phyloP scores from a whole-genome alignment of 2,797 vertebrate species.

The Nasua narica region DNA sequence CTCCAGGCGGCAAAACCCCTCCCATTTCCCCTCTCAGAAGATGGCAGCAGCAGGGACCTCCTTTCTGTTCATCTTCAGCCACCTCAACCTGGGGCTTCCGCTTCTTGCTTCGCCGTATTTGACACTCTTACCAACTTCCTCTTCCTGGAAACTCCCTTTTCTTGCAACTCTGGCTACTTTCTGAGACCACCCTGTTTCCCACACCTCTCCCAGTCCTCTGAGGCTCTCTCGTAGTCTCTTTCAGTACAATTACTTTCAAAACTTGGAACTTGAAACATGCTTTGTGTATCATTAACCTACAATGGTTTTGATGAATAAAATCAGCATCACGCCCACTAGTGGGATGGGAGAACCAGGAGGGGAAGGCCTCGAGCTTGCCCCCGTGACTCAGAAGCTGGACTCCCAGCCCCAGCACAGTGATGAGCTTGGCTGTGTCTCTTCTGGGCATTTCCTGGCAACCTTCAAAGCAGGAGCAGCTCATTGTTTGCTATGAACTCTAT shows the following conservation, averaged over 20 bases:
- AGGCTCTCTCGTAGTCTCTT: background rate
- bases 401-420: background rate
- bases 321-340: background rate
- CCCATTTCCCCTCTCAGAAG: background rate
- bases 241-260: background rate
- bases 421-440: background rate
- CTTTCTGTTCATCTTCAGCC: background rate
- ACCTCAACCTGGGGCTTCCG: too few species aligned
- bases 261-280: background rate
- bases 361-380: background rate
- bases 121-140: background rate
- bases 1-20: background rate
- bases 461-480: background rate
- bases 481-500: background rate
- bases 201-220: background rate
- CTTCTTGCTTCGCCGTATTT: background rate
- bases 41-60: fast-evolving
- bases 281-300: background rate
- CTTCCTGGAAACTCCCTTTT: background rate
- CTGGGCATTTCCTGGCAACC: background rate
- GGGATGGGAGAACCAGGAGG: too few species aligned
- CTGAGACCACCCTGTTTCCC: background rate
- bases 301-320: background rate
- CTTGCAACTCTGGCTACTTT: background rate
- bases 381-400: background rate